Base-by-base conservation (phyloP, 2,888 invertebrate genomes). In the Stenoptilia bipunctidactyla region DNA sequence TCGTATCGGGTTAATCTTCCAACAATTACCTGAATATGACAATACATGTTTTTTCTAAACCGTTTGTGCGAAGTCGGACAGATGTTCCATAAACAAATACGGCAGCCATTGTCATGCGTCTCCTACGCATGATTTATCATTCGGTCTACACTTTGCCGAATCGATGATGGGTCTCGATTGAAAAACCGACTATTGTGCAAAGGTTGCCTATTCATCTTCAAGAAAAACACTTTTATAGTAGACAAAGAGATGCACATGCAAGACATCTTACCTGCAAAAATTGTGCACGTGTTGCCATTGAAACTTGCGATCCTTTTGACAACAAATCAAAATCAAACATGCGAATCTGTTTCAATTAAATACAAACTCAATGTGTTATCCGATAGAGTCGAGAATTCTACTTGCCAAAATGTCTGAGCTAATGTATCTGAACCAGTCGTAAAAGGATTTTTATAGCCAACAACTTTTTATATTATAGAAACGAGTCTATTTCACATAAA, bases 1-100 rank as follows among this genome's bases (percentile, higher is more conserved):
- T 59, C 62, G 64, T 70, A 73, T 76, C 80, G 77, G 80, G 79
- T 82, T 82, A 79, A 83, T 80, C 76, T 79, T 65, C 53, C 55
- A 57, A 72, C 76, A 71, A 74, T 74, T 66, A 70, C 68, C 66
- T 67, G 66, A 52, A 54, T 47, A 55, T 52, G 64, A 77, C 74
- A 79, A 79, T 69, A 60, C 55, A 49, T 47, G 46, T 52, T 63
- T 72, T 75, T 75, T 77, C 44, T 56, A 48, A 56, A 55, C 53
- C 75, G 67, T 70, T 68, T 71, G 40, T 44, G 41, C 49, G 51
- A 54, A 54, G 59, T 56, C 52, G 64, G 60, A 62, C 82, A 82
- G 83, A 82, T 83, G 82, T 74, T 64, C 69, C 59, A 60, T 67
- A 76, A 73, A 79, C 73, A 75, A 77, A 77, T 72, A 68, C 49